Evolutionary conservation across 92 coral and sea anemone species (phyloP), one percentile per base, ranked within the genome.

Genomic region (Phenganax stokvisi): DNA sequence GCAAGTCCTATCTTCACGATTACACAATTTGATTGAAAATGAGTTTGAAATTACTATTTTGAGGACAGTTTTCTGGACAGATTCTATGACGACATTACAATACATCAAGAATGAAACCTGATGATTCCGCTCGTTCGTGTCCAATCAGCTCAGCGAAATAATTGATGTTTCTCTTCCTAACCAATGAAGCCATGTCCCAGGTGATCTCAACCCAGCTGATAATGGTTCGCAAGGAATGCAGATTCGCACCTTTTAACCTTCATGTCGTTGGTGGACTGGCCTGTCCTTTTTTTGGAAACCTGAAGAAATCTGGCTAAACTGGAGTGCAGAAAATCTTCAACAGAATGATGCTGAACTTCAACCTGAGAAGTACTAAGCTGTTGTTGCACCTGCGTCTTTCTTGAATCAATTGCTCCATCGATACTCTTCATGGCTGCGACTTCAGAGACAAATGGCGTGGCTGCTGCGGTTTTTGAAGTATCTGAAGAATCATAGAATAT

Each of bases 211-310:
- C 71, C 87, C 92, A 6, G 89, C 90, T 0, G 84, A 87, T 70
- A 90, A 89, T 10, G 89, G 89, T 28, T 79, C 87, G 47, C 55
- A 87, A 70, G 92, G 92, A 28, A 51, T 89, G 51, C 56, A 57
- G n/a, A 66, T 58, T 51, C 51, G 58, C 12, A 55, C 80, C 55
- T 72, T 86, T 57, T 60, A 83, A 11, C 57, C 73, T 3, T 56
- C 52, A 53, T 85, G 87, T 67, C 91, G 80, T 63, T 88, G 91
- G 89, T 75, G 85, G 87, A 30, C 80, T 0, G 87, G 91, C n/a
- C 89, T 87, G 6, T 56, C 63, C 5, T 86, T 89, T 31, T 82
- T 89, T 12, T 84, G 88, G 88, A 51, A 75, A 31, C 57, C 83
- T 64, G 85, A 84, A 12, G 83, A 74, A 47, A 27, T n/a, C 10